These are phyloP conservation scores for Prinia subflava DNA, from an alignment of 2,113 vertebrate genomes.

Conservation along the genomic window DNA sequence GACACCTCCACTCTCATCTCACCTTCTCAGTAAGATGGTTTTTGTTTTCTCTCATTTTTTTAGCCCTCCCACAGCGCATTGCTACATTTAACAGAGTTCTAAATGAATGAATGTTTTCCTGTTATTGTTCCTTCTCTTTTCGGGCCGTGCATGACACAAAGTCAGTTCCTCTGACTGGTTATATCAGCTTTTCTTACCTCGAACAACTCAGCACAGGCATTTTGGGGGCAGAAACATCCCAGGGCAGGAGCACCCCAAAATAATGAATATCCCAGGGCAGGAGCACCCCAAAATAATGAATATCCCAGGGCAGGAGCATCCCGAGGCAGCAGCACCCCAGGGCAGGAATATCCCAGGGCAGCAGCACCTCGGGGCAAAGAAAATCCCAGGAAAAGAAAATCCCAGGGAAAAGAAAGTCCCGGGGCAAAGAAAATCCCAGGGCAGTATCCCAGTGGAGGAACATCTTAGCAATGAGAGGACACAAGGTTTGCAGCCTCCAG, in stretches of 20 bases:
- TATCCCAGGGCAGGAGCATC: too few species aligned
- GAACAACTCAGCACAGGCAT: rapidly evolving
- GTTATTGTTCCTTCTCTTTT: rapidly evolving
- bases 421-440: too few species aligned
- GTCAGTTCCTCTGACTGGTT: rapidly evolving
- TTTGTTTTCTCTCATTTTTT: background rate
- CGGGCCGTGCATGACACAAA: rapidly evolving
- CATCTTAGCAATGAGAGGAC: rapidly evolving
- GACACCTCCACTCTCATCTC: rapidly evolving
- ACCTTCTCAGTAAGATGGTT: rapidly evolving
- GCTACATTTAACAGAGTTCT: rapidly evolving
- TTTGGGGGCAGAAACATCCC: background rate
- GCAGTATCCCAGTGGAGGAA: too few species aligned
- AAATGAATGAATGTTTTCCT: rapidly evolving
- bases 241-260: too few species aligned
- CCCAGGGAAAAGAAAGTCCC: too few species aligned
- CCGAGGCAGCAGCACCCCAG: too few species aligned
- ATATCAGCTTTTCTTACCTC: rapidly evolving
- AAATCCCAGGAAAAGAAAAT: too few species aligned
- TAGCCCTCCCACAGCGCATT: background rate
- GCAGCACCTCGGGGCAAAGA: too few species aligned
- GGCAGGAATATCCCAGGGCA: too few species aligned
- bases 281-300: too few species aligned
- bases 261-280: too few species aligned
- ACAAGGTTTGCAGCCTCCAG: background rate